Evolutionary conservation across 1,140 invertebrate species (phyloP), one percentile per base, ranked within the genome.

Genomic region (Zaprionus lachaisei): DNA sequence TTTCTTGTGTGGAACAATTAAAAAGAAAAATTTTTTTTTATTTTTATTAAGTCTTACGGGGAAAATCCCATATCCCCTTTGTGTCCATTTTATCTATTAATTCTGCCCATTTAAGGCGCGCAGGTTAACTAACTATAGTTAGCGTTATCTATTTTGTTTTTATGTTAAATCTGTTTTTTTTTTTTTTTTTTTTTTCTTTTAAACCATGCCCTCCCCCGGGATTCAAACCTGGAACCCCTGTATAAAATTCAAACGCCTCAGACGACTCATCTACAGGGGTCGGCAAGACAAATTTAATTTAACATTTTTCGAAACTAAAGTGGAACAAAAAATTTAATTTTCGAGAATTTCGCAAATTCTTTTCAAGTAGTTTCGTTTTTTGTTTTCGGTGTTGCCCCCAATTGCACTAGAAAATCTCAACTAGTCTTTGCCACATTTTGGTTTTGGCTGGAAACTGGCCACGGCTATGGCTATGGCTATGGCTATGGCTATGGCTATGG

Each of bases 401-500:
- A 41, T n/a, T 41, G 15, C 38, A 51, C 17, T 14, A 4, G 0
- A 22, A 51, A 51, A 26, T 58, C 51, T 38, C 58, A 60, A 69
- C 34, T 57, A 65, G 62, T 62, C 28, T 61, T 61, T 20, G 65
- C 67, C 79, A 60, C 41, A 47, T 9, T 47, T 47, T 47, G 41
- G n/a, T n/a, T 51, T 51, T 51, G 47, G 47, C 47, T 15, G 22
- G n/a, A 47, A 17, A 47, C 41, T 51, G 20, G 20, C 47, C 47
- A 51, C 9, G 54, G 24, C 4, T 26, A 1, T 26, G 49, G 64
- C 60, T 71, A n/a, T n/a, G n/a, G n/a, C n/a, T n/a, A n/a, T n/a
- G n/a, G n/a, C n/a, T n/a, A 61, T 54, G 66, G 64, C 60, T 71
- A 61, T 54, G 66, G 66, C 65, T 77, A 63, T 58, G 55, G 47